Evolutionary conservation across 2,888 invertebrate species (phyloP), one percentile per base, ranked within the genome.

Genomic region (Lapara coniferarum): DNA sequence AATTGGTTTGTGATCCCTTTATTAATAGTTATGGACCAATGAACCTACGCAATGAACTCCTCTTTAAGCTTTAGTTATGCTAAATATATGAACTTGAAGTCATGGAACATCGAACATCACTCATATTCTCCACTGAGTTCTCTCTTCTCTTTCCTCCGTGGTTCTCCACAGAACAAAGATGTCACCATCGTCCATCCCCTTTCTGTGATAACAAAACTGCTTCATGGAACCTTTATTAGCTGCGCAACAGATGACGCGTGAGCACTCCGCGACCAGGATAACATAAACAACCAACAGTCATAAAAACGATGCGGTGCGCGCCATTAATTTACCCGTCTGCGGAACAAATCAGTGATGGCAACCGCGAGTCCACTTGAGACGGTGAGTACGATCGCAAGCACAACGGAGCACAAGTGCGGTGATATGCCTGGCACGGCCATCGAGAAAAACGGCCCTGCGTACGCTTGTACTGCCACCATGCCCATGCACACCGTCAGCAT

Each of bases 331-430:
- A 88, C 89, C 80, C 94, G 84, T 76, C 96, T 86, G 10, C 95
- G 94, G 7, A 93, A 84, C 55, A 88, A 82, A 77, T 96, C 95
- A 71, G 91, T 89, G 16, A 93, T 57, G 0, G 89, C 16, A 0
- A 90, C 84, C 0, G 91, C 85, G 5, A 90, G 53, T 59, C 81
- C 85, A 25, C 94, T 89, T 1, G 90, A 88, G 1, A 89, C 57
- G 0, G 93, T 79, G 75, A 95, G 92, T 1, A 95, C 93, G 0
- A 85, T 74, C 0, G 94, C 95, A 25, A 95, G 87, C 8, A 94
- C 81, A 2, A 95, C 94, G 4, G 95, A 90, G 44, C 95, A 93
- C 3, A 83, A 70, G 63, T 93, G 83, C 0, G 94, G 89, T 0
- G 92, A 89, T 7, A 94, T 68, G 0, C 83, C 81, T 19, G 92